Evolutionary conservation across 2,888 invertebrate genomes (phyloP).

Genomic region (Oligia strigilis): DNA sequence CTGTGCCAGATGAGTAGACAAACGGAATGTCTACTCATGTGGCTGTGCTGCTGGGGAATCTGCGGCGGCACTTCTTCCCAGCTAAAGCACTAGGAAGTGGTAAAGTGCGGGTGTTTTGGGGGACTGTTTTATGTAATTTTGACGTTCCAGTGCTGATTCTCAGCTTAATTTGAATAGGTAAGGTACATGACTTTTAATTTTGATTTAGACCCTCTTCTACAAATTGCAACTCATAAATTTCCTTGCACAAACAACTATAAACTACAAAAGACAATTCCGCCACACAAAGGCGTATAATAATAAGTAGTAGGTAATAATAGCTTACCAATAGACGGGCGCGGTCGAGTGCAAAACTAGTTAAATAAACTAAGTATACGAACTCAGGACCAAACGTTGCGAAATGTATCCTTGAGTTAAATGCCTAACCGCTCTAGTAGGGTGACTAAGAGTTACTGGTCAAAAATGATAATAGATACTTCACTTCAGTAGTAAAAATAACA

Average conservation of each 20-base stretch:
- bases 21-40: too few species aligned
- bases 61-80: too few species aligned
- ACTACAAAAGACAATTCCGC: background rate
- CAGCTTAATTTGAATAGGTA: too few species aligned
- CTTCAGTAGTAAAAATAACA: too few species aligned
- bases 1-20: too few species aligned
- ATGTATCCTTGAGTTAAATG: slow-evolving; percentile 54
- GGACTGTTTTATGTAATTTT: too few species aligned
- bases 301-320: slow-evolving; percentile 20
- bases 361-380: background rate
- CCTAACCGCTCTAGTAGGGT: slow-evolving; percentile 50
- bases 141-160: too few species aligned
- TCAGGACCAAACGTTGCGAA: slow-evolving; percentile 48
- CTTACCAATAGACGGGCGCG: slow-evolving; percentile 24
- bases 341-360: slow-evolving; percentile 29
- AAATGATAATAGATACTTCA: background rate
- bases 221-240: background rate
- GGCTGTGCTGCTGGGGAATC: too few species aligned
- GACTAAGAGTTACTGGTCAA: slow-evolving; percentile 1
- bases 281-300: slow-evolving; percentile 16
- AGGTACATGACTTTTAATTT: too few species aligned
- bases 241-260: background rate
- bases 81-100: too few species aligned
- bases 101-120: too few species aligned
- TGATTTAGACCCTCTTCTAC: background rate